These are phyloP conservation scores for Peucedramus taeniatus DNA, from an alignment of 2,113 vertebrate genomes.

Conservation along the genomic window DNA sequence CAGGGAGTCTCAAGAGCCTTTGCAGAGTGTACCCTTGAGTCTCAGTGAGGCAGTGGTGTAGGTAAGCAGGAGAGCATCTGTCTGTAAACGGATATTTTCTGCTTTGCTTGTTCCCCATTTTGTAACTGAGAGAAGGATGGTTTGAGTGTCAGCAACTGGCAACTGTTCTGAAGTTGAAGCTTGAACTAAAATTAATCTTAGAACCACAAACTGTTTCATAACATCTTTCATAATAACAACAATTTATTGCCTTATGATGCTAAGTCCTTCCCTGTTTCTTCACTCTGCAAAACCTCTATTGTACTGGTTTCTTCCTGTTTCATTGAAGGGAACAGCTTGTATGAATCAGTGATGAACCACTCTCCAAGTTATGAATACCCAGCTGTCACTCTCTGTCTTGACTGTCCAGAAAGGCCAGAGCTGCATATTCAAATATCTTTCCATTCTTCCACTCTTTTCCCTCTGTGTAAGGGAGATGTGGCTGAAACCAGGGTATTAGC, in stretches of 20 bases:
- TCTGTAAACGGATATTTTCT: neutral
- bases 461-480: rapidly evolving
- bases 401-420: neutral
- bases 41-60: neutral
- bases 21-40: neutral
- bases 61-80: neutral
- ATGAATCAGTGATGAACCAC: constrained; percentile 33
- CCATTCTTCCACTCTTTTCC: neutral
- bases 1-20: neutral
- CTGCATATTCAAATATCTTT: neutral
- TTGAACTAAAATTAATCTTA: constrained; percentile 49
- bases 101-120: neutral
- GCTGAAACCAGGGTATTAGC: neutral
- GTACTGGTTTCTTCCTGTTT: constrained; percentile 46
- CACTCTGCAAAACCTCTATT: constrained; percentile 38
- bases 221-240: constrained; percentile 40
- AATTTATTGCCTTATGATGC: constrained; percentile 40
- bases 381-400: neutral
- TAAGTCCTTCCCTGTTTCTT: constrained; percentile 1
- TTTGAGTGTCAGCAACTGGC: neutral
- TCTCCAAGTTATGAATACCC: neutral
- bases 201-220: constrained; percentile 53
- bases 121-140: neutral
- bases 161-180: neutral
- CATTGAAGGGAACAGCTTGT: constrained; percentile 54